A percentile compares a stretch with the other conserved stretches of the same genome.
Evolutionary conservation across 53 echinoderm and acorn worm genomes (phyloP).

Genomic region (Temnopleurus reevesii): DNA sequence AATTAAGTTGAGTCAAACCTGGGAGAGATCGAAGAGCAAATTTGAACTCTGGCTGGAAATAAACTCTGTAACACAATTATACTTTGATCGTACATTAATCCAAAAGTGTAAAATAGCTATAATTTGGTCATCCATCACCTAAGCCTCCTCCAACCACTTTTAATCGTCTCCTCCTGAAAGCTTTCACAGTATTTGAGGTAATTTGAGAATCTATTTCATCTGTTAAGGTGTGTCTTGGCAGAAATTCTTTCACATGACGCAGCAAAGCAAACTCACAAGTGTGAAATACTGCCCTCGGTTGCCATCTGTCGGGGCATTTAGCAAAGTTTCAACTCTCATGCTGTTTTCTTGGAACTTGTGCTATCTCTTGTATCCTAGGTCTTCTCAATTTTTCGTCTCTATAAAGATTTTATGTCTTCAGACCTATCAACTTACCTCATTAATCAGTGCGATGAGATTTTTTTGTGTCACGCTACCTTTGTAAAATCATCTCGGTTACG

Average conservation of each 20-base stretch:
- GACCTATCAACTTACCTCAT: background rate
- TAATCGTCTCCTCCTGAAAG: background rate
- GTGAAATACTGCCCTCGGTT: background rate
- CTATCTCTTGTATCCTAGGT: background rate
- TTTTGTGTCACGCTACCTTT: background rate
- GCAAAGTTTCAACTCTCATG: conserved; percentile 16
- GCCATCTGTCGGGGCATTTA: conserved; percentile 47
- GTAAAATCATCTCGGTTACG: no score
- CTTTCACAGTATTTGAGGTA: background rate
- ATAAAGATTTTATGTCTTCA: background rate
- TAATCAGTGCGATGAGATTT: background rate
- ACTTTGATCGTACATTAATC: background rate
- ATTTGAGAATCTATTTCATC: conserved; percentile 1
- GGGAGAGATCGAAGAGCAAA: background rate
- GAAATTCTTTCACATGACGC: conserved; percentile 12
- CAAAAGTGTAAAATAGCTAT: background rate
- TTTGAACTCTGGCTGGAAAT: background rate
- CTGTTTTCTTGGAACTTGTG: background rate
- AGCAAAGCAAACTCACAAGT: conserved; percentile 11
- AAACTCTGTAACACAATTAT: background rate
- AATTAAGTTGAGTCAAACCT: background rate
- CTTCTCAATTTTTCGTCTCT: background rate
- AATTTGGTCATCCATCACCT: conserved; percentile 9
- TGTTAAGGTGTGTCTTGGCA: background rate
- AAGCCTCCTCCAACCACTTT: background rate